These are phyloP conservation scores for Lamproptera curius DNA, from an alignment of 2,888 invertebrate species.

Conservation along the genomic window DNA sequence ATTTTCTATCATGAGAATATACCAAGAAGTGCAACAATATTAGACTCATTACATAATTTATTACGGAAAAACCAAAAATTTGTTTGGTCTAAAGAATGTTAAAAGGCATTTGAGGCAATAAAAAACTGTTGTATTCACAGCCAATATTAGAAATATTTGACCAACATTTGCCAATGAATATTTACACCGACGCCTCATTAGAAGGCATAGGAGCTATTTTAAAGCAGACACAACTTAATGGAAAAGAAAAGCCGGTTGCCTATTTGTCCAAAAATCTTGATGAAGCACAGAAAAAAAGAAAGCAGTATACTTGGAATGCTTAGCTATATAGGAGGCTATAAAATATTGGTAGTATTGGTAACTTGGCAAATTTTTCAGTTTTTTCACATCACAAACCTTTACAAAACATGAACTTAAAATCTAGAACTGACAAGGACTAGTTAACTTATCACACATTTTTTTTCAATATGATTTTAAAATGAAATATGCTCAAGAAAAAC, in stretches of 20 bases:
- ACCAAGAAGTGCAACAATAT: no score
- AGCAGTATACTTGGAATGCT: slow-evolving; percentile 28
- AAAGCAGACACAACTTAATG: no score
- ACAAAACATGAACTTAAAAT: slow-evolving; percentile 24
- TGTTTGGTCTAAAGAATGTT: slow-evolving; percentile 13
- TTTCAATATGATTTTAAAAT: no score
- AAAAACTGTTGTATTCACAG: slow-evolving; percentile 26
- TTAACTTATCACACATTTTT: no score
- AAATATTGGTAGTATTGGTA: slow-evolving; percentile 30
- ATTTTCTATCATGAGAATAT: no score
- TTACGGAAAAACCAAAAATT: slow-evolving; percentile 7
- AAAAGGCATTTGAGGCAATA: slow-evolving; percentile 25
- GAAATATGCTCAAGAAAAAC: no score
- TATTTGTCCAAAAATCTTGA: slow-evolving; percentile 27
- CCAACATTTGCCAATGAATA: no score
- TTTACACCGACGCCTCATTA: no score
- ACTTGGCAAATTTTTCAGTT: slow-evolving; percentile 27
- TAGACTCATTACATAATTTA: no score
- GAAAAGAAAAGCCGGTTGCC: no score
- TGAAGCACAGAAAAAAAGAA: slow-evolving; percentile 24
- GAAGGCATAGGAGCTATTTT: no score
- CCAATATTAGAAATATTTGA: no score
- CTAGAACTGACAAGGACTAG: slow-evolving; percentile 27
- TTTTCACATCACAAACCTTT: slow-evolving; percentile 28
- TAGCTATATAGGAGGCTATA: slow-evolving; percentile 28